phyloP scores from a whole-genome alignment of 1,140 invertebrate genomes.

The Scaptomyza hsui region DNA sequence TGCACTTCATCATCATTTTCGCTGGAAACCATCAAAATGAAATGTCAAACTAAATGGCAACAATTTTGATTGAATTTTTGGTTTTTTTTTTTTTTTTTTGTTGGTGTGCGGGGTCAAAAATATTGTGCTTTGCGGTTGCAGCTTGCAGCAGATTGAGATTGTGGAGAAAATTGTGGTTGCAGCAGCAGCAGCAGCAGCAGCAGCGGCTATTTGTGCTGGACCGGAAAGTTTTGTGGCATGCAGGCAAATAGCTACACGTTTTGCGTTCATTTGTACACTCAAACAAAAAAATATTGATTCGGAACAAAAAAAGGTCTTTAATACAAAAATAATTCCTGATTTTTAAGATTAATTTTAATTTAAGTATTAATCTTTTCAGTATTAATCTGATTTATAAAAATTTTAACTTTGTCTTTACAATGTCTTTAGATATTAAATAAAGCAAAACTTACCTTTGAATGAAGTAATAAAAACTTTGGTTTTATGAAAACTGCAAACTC shows the following conservation, averaged over 20 bases:
- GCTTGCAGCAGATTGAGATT: slow-evolving; percentile 12
- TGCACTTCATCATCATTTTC: slow-evolving; percentile 76
- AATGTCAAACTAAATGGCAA: slow-evolving; percentile 82
- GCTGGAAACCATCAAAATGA: slow-evolving; percentile 68
- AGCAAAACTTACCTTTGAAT: too few relatives aligned
- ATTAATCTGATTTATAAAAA: too few relatives aligned
- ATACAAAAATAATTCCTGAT: too few relatives aligned
- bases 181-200: too few relatives aligned
- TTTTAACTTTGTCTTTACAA: too few relatives aligned
- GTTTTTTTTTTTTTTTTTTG: slow-evolving; percentile 3
- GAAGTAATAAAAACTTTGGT: too few relatives aligned
- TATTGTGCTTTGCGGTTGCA: slow-evolving; percentile 32
- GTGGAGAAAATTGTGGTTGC: slow-evolving; percentile 2
- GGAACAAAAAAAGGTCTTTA: too few relatives aligned
- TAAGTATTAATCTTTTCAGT: too few relatives aligned
- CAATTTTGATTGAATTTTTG: slow-evolving; percentile 81
- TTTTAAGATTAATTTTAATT: too few relatives aligned
- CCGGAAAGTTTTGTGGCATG: slow-evolving; percentile 22
- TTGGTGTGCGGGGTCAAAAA: not conserved
- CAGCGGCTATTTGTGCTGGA: slow-evolving; percentile 26
- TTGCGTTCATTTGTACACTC: not conserved
- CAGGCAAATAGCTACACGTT: slow-evolving; percentile 67
- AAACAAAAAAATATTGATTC: too few relatives aligned
- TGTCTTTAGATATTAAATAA: too few relatives aligned
- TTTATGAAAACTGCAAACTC: too few relatives aligned